A percentile compares a stretch with the other conserved stretches of the same genome.
Evolutionary conservation across 2,113 vertebrate genomes (phyloP).

Genomic region (Uria aalge): DNA sequence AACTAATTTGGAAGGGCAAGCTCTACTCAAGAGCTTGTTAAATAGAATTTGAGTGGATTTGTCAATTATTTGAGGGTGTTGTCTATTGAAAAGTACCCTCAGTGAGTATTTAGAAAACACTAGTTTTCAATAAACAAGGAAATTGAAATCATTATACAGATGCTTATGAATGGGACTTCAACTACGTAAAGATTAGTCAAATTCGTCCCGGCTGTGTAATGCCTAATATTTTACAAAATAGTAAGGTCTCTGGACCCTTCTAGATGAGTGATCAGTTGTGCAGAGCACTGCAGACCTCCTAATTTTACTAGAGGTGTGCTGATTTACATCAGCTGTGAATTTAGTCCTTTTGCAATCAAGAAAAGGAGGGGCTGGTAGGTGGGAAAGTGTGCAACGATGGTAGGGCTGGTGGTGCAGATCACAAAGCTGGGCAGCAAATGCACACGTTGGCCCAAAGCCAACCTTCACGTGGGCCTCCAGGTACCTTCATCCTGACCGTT

Average conservation of each 20-base stretch:
- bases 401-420: background rate
- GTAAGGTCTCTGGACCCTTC: background rate
- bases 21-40: background rate
- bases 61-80: background rate
- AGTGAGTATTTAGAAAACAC: background rate
- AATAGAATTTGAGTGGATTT: background rate
- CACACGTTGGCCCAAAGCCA: background rate
- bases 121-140: background rate
- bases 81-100: background rate
- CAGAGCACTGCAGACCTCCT: background rate
- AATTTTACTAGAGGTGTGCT: background rate
- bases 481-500: fast-evolving
- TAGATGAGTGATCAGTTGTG: background rate
- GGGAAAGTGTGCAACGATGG: fast-evolving
- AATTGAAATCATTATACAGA: background rate
- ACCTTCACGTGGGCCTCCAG: background rate
- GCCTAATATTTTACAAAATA: background rate
- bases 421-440: background rate
- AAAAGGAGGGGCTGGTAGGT: no score
- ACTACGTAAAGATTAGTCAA: background rate
- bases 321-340: background rate
- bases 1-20: background rate
- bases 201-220: background rate
- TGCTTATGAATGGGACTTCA: background rate
- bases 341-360: background rate